Base-by-base conservation (phyloP, 2,113 vertebrate species). In the Melanocharis versteri region DNA sequence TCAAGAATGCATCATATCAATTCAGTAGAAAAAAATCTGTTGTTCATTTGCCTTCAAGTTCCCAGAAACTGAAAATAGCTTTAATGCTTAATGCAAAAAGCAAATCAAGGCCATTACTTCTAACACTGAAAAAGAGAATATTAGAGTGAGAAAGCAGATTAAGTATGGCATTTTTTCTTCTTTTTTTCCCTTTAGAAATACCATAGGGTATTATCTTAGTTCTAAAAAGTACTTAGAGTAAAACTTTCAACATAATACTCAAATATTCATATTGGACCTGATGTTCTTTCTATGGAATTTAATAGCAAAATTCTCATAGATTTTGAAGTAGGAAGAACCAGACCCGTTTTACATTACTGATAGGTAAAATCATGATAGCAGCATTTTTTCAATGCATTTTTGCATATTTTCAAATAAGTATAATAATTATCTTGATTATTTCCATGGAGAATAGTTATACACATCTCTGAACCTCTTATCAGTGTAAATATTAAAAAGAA, bases 401-500 rank as follows among this genome's bases (percentile, higher is more conserved):
- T 91, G 19, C 15, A 66, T 62, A 77, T 83, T 92, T 95, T 96
- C 66, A 78, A 42, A 10, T 80, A 97, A 87, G 27, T 79, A 80
- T 92, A 89, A 71, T 94, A 31, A 89, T 60, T 91, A 87, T 90
- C 44, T 53, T 75, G 39, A 90, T 95, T 95, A 85, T 94, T 94
- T 97, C 88, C 93, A 84, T 9, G 58, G 58, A 92, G 76, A 92
- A 93, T 93, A 97, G 93, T 95, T 97, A 96, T 85, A 54, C 9
- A 66, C 45, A 90, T n/a, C 64, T 89, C 87, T 86, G 57, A 93
- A 95, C 47, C 37, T 83, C 51, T 95, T 94, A 50, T 35, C 68
- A 90, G 27, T 87, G 50, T 93, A 94, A 97, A 88, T 96, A 95
- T 90, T 85, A 87, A 72, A 87, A 94, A 94, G 78, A 87, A 51